These are phyloP conservation scores for Montifringilla adamsi DNA, from an alignment of 2,113 vertebrate species.

Conservation along the genomic window DNA sequence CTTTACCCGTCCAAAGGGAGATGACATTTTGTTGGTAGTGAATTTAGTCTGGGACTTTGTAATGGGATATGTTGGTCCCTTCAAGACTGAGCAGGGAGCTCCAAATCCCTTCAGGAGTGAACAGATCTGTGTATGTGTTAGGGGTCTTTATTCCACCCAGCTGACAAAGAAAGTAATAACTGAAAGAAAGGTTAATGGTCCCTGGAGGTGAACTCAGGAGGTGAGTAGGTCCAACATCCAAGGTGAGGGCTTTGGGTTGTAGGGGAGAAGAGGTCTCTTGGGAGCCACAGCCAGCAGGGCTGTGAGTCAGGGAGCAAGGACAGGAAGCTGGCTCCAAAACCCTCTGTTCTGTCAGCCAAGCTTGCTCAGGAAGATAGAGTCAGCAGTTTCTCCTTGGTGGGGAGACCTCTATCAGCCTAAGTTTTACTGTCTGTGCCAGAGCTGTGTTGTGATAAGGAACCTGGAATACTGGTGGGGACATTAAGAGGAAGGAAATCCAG, in stretches of 20 bases:
- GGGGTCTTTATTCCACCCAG: neutral
- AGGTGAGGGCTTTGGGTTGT: neutral
- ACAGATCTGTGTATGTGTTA: neutral
- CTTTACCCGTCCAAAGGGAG: conserved; percentile 53
- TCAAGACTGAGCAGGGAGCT: conserved; percentile 44
- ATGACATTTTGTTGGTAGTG: conserved; percentile 34
- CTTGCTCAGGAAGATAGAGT: neutral
- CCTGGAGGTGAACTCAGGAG: neutral
- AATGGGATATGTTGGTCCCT: conserved; percentile 50
- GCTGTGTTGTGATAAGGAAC: neutral
- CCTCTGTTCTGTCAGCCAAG: neutral
- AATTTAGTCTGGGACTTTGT: conserved; percentile 61
- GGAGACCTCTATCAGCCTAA: neutral
- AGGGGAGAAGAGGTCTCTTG: neutral
- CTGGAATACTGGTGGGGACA: rapidly evolving
- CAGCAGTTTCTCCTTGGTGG: neutral
- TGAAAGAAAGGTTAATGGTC: neutral
- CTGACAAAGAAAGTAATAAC: conserved; percentile 25
- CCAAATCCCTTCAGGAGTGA: conserved; percentile 34
- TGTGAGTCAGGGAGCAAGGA: neutral
- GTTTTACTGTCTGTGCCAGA: neutral
- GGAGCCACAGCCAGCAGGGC: rapidly evolving
- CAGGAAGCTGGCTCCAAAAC: neutral
- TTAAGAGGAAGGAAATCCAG: neutral
- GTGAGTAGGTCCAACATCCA: rapidly evolving